Percentiles rank a stretch among this genome's conserved stretches.
phyloP scores from a whole-genome alignment of 2,113 vertebrate species.

The Cromileptes altivelis region DNA sequence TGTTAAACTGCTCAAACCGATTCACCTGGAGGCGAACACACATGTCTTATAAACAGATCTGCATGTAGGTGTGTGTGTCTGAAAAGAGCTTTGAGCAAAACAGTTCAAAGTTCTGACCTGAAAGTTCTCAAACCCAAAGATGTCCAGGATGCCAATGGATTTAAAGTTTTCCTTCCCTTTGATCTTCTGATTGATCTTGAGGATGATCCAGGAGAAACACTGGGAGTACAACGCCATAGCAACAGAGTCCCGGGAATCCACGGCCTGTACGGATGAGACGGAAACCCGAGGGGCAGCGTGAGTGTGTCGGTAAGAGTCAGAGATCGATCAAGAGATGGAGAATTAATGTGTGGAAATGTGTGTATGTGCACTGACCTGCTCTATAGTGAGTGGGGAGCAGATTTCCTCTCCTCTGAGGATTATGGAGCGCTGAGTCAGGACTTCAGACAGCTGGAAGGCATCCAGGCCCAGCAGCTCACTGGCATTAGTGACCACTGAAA shows the following conservation, averaged over 20 bases:
- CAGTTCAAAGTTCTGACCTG: conserved; percentile 80
- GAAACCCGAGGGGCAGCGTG: background rate
- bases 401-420: conserved; percentile 95
- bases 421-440: conserved; percentile 94
- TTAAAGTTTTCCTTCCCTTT: conserved; percentile 95
- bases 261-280: conserved; percentile 82
- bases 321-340: background rate
- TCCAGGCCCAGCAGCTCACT: conserved; percentile 93
- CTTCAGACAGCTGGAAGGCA: conserved; percentile 91
- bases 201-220: conserved; percentile 95
- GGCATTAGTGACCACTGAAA: conserved; percentile 88
- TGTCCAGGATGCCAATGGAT: conserved; percentile 96
- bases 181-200: conserved; percentile 92
- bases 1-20: conserved; percentile 95
- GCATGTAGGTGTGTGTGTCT: background rate
- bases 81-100: background rate
- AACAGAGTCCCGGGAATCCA: conserved; percentile 92
- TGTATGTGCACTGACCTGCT: conserved; percentile 84
- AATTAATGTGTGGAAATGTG: background rate
- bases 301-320: background rate
- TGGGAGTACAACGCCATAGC: conserved; percentile 95
- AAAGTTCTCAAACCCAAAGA: conserved; percentile 96
- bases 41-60: background rate
- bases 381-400: conserved; percentile 94
- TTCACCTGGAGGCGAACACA: conserved; percentile 86